Evolutionary conservation across 2,797 vertebrate species (phyloP), one percentile per base, ranked within the genome.

Genomic region (Crocodylus rhombifer): DNA sequence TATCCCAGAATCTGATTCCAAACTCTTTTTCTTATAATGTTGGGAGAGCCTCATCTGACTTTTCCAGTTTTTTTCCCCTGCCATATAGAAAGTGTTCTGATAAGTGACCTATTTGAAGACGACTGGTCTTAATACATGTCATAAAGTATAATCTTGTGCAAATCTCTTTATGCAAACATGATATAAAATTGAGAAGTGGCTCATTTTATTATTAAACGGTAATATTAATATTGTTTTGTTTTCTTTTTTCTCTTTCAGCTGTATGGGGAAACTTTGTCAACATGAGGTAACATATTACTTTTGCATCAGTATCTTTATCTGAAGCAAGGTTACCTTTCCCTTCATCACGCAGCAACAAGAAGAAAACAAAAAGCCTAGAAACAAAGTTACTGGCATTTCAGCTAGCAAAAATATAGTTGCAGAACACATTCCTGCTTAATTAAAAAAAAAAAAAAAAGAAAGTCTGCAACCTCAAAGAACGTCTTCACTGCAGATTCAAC

Each of bases 201-300:
- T 4, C 87, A 1, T 0, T 25, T 33, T 92, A 60, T 10, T 95
- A 62, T 77, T 83, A 69, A 42, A 65, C 71, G 80, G 51, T 57
- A 10, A 12, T 87, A 95, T 89, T 51, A 96, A 91, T 97, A 12
- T 95, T 95, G 65, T 96, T 61, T 92, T 71, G 71, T 58, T 71
- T 87, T 80, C 69, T 88, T 79, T 87, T 87, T 95, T 98, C 15
- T 97, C 92, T 98, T 98, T 14, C 97, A 99, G 99, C 99, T 98
- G 99, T 99, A 90, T 99, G 99, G 99, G 99, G 99, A 97, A 99
- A 99, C 93, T 99, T 99, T 82, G 98, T 99, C 79, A 99, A 98
- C 95, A 99, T 99, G 98, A 99, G 99, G 99, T 99, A 99, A 98
- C 13, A 88, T 95, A 91, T 64, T 36, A 20, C 84, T 92, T 96